Percentiles rank a stretch among this genome's conserved stretches.
Evolutionary conservation across 2,888 invertebrate species (phyloP).

Genomic region (Pycnomerus fuliginosus): DNA sequence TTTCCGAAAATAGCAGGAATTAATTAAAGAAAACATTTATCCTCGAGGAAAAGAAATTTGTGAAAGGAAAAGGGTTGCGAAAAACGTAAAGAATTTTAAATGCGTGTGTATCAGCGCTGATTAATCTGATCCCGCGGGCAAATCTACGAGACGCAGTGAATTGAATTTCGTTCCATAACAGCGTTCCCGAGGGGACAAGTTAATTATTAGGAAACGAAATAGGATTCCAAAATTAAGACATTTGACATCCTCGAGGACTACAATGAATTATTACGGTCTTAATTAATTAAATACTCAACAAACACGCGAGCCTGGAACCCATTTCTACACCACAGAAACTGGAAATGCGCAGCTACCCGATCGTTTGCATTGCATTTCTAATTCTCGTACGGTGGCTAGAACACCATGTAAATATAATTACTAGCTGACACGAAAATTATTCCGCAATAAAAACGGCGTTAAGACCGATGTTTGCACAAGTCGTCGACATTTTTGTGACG

Average conservation of each 20-base stretch:
- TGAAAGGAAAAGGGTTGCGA: too few species aligned
- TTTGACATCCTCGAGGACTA: conserved; percentile 47
- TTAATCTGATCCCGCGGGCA: conserved; percentile 23
- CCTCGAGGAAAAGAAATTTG: too few species aligned
- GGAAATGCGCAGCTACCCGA: conserved; percentile 30
- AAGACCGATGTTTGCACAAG: conserved; percentile 3
- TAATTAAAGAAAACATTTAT: too few species aligned
- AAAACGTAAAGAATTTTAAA: too few species aligned
- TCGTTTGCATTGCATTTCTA: conserved; percentile 29
- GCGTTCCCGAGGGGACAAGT: conserved; percentile 41
- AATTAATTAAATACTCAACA: conserved; percentile 42
- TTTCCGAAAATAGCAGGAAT: too few species aligned
- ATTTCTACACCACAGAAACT: conserved; percentile 21
- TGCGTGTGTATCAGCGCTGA: conserved; percentile 16
- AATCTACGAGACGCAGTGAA: conserved; percentile 24
- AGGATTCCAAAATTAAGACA: conserved; percentile 45
- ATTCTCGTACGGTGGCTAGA: too few species aligned
- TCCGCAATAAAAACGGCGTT: conserved; percentile 5
- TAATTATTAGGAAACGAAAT: conserved; percentile 47
- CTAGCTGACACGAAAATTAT: background rate
- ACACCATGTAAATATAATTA: conserved; percentile 2
- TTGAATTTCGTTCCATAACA: conserved; percentile 34
- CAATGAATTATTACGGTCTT: conserved; percentile 45
- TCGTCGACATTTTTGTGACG: conserved; percentile 7
- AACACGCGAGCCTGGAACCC: conserved; percentile 36